Evolutionary conservation across 2,888 invertebrate species (phyloP).

Genomic region (Cantharis lateralis): DNA sequence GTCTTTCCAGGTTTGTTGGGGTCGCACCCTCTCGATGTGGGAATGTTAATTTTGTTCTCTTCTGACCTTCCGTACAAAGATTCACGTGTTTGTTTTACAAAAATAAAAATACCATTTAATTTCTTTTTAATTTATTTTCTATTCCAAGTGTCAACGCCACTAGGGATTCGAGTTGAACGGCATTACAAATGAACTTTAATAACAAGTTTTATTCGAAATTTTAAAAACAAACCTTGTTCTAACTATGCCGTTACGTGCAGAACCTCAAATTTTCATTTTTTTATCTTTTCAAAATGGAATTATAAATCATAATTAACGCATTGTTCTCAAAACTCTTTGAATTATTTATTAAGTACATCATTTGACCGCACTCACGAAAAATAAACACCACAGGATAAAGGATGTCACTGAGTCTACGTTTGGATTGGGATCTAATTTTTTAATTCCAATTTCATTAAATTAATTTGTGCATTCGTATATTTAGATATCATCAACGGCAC

Average conservation of each 20-base stretch:
- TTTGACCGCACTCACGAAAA: neutral
- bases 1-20: conserved; percentile 71
- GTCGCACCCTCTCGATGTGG: neutral
- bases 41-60: neutral
- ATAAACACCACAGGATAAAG: neutral
- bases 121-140: neutral
- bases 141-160: conserved; percentile 1
- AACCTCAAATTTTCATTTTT: neutral
- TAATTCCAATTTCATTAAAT: neutral
- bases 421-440: neutral
- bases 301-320: neutral
- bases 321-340: neutral
- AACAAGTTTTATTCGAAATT: neutral
- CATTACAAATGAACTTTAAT: neutral
- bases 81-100: neutral
- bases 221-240: neutral
- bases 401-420: neutral
- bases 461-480: neutral
- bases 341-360: neutral
- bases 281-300: neutral
- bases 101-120: neutral
- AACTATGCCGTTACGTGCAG: neutral
- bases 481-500: neutral
- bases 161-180: neutral
- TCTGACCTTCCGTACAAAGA: neutral